Base-by-base conservation (phyloP, 1,140 invertebrate species). In the Maniola jurtina region DNA sequence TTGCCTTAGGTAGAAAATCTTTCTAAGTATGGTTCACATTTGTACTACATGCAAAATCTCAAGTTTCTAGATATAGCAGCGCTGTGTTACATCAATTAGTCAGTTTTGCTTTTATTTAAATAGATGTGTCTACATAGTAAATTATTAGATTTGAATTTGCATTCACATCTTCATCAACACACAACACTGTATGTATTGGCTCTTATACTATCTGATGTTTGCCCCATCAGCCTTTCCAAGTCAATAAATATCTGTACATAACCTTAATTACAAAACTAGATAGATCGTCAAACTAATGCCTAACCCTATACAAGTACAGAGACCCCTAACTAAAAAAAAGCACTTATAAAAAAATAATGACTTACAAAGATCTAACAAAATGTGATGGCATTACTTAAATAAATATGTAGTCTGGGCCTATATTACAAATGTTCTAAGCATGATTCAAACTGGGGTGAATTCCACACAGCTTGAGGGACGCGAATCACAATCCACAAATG, bases 221-320 rank as follows among this genome's bases (percentile, higher is more conserved):
- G 33, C 10, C 63, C 68, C 80, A 78, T 70, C 77, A 81, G 78
- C 81, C 76, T 81, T 83, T 71, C 76, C 70, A 63, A 73, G 74
- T 83, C 77, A 85, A 87, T 87, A 87, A 87, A 85, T 87, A 87
- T 87, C 80, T 87, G 84, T 87, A 87, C 83, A 87, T 77, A 75
- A 65, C 47, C 76, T 80, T 80, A 80, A 69, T 45, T 67, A 66
- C 66, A 73, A 7, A 74, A 76, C 54, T 61, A 62, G 48, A 15
- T 36, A 63, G 50, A 45, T 5, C 36, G 58, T 60, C 36, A 68
- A 63, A 68, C 65, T 67, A 67, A 48, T 34, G 55, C 8, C 65
- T 67, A 67, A 57, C 47, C 42, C 42, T 68, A 57, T 62, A 62
- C 50, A 56, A 61, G 11, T 50, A 61, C 14, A 15, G 15, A 61